Base-by-base conservation (phyloP, 2,113 vertebrate genomes). In the Furnarius figulus region DNA sequence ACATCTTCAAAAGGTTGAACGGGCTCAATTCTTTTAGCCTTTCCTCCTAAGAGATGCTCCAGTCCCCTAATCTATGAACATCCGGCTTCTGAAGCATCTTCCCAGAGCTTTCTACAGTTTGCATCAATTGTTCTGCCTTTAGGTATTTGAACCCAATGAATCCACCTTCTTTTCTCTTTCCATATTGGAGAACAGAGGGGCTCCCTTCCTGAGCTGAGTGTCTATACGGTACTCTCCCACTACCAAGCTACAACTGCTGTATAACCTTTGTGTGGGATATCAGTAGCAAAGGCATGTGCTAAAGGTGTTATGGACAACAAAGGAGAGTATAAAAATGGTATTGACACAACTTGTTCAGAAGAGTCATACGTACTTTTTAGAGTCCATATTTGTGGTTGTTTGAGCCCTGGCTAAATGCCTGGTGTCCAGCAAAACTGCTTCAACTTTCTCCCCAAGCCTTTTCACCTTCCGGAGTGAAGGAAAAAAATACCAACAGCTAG, bases 311-410 rank as follows among this genome's bases (percentile, higher is more conserved):
- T 1, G 4, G 20, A 44, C 6, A 42, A 55, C 1, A 81, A 73
- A 28, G 14, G 7, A 59, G 12, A 66, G 2, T 8, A 25, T 30
- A 65, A 59, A 90, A 84, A 25, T 1, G 27, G 5, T 1, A n/a
- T 20, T 27, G 24, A 39, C 46, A 21, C 1, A 31, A 25, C 16
- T 11, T 23, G 2, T 30, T 19, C 25, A 55, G 14, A 19, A 71
- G 71, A 63, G 8, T 25, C 50, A 5, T 10, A 17, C 0, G 1
- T 9, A 21, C 7, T 74, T 61, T 13, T 3, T 30, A 20, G 17
- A 85, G 9, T n/a, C 12, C 6, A 35, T 9, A 42, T 42, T 42
- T 42, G 40, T 42, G 40, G 40, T 42, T 13, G 40, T 42, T 42
- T 42, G 40, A 42, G 40, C 40, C 40, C 14, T 42, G 40, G 40